These are phyloP conservation scores for Clamator glandarius DNA, from an alignment of 2,797 vertebrate genomes.

Conservation along the genomic window DNA sequence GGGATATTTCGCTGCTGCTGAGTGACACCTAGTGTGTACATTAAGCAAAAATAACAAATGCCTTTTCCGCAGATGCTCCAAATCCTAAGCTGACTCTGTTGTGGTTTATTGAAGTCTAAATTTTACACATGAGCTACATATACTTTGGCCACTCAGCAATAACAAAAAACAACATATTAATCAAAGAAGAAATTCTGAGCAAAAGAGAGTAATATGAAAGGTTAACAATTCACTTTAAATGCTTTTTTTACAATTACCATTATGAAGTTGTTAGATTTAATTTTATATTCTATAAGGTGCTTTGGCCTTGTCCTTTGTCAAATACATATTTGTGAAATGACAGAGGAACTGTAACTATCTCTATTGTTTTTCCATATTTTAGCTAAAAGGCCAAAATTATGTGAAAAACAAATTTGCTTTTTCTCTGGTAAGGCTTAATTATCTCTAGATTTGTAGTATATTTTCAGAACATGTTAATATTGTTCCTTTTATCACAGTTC, in stretches of 20 bases:
- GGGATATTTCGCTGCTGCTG: not conserved
- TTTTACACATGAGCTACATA: not conserved
- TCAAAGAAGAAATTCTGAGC: not conserved
- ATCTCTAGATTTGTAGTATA: not conserved
- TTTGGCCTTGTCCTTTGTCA: not conserved
- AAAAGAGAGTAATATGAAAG: not conserved
- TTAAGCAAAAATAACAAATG: not conserved
- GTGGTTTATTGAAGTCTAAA: not conserved
- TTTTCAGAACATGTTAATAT: not conserved
- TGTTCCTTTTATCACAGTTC: not conserved
- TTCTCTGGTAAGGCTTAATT: not conserved
- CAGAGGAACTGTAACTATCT: not conserved
- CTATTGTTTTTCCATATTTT: not conserved
- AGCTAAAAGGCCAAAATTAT: not conserved
- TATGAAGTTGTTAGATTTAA: not conserved
- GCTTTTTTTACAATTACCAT: not conserved
- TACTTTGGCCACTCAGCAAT: not conserved
- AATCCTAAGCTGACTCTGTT: not conserved
- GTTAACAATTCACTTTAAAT: not conserved
- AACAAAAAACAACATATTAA: accelerated
- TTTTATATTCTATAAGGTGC: not conserved
- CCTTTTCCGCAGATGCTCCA: not conserved
- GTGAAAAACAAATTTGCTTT: not conserved
- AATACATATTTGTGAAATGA: not conserved
- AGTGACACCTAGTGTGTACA: conserved; percentile 65